Conservation (phyloP, 1,140 invertebrate genomes). For the Lamellibrachia luymesi region DNA sequence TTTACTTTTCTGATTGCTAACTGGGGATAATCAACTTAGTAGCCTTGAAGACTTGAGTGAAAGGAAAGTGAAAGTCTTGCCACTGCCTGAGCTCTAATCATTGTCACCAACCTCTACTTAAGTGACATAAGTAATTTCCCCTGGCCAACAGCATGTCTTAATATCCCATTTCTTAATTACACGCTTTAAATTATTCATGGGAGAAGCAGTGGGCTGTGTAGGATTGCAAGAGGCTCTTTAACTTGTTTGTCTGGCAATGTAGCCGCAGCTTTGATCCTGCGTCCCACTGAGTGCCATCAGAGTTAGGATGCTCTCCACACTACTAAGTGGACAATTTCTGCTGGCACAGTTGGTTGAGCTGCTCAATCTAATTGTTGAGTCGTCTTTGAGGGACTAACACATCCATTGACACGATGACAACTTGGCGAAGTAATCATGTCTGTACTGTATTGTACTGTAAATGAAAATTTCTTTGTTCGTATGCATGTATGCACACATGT, state of each 20-base stretch:
- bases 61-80: background rate
- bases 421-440: background rate
- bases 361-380: background rate
- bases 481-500: too few species aligned
- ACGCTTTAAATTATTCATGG: background rate
- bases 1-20: constrained; percentile 5
- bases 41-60: background rate
- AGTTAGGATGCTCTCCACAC: background rate
- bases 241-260: constrained; percentile 1
- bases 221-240: background rate
- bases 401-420: background rate
- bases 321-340: constrained; percentile 5
- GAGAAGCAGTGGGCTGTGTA: background rate
- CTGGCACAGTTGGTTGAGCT: background rate
- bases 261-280: background rate
- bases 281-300: background rate
- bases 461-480: background rate
- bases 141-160: background rate
- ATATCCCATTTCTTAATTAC: constrained; percentile 5
- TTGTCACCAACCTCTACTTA: background rate
- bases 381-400: background rate
- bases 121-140: background rate
- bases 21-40: background rate
- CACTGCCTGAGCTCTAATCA: background rate
- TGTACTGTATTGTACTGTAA: background rate